Conservation (phyloP, 2,888 invertebrate genomes). For the Drosophila formosana region DNA sequence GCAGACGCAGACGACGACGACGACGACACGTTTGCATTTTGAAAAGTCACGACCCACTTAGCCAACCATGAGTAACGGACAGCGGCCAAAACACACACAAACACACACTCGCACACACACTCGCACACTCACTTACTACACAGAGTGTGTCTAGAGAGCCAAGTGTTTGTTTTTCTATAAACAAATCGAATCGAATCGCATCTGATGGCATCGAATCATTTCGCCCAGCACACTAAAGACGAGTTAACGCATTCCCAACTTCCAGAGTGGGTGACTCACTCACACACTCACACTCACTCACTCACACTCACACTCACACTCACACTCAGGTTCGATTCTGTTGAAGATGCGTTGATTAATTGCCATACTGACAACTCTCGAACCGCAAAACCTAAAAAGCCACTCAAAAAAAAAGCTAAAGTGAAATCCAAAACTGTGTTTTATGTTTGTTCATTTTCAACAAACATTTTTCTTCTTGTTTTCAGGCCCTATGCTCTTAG, state of each 20-base stretch:
- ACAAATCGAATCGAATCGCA: slow-evolving; percentile 72
- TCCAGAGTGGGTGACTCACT: slow-evolving; percentile 49
- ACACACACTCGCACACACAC: slow-evolving; percentile 24
- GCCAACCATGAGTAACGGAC: slow-evolving; percentile 79
- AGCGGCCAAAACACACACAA: slow-evolving; percentile 53
- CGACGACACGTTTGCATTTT: slow-evolving; percentile 77
- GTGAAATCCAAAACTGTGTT: slow-evolving; percentile 68
- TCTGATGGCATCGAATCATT: slow-evolving; percentile 48
- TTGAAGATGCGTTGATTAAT: slow-evolving; percentile 77
- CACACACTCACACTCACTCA: background rate
- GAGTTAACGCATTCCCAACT: slow-evolving; percentile 44
- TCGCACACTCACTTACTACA: background rate
- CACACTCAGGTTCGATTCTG: slow-evolving; percentile 19
- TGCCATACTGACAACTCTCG: slow-evolving; percentile 70
- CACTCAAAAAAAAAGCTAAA: slow-evolving; percentile 55
- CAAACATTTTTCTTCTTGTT: slow-evolving; percentile 73
- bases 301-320: background rate
- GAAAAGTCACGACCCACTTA: slow-evolving; percentile 80
- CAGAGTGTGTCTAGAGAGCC: slow-evolving; percentile 36
- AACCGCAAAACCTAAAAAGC: slow-evolving; percentile 74
- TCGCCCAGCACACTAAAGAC: slow-evolving; percentile 1
- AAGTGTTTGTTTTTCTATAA: slow-evolving; percentile 76
- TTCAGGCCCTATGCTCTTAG: slow-evolving; percentile 24
- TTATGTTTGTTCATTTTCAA: slow-evolving; percentile 75
- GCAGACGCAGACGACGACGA: slow-evolving; percentile 55